These are phyloP conservation scores for Gobius niger DNA, from an alignment of 2,113 vertebrate genomes.

Conservation along the genomic window DNA sequence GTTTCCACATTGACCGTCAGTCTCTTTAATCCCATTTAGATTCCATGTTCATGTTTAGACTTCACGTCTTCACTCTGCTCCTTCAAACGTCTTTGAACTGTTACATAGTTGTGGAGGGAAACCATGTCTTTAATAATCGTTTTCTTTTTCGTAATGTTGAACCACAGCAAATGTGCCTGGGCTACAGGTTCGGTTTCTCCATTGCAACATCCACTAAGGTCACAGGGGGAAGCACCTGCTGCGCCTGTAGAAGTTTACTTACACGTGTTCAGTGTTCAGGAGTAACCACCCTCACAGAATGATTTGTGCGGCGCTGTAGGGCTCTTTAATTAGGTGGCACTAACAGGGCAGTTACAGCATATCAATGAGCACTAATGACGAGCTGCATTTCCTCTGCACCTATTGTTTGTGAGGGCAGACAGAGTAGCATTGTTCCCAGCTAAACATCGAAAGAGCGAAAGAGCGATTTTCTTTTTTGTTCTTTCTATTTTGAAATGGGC, in stretches of 20 bases:
- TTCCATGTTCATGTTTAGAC: no score
- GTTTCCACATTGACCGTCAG: neutral
- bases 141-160: neutral
- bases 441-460: constrained; percentile 1
- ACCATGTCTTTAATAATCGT: neutral
- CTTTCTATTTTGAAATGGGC: constrained; percentile 27
- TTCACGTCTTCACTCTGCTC: no score
- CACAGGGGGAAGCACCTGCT: neutral
- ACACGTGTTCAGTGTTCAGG: neutral
- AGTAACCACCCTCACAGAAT: constrained; percentile 7
- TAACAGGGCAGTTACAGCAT: constrained; percentile 26
- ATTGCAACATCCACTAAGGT: neutral
- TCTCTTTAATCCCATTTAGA: neutral
- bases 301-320: constrained; percentile 32
- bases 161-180: neutral
- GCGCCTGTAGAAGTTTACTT: neutral
- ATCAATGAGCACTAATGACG: constrained; percentile 21
- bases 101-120: neutral
- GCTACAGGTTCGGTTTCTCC: neutral
- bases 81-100: no score
- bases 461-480: constrained; percentile 11
- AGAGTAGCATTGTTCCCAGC: constrained; percentile 18
- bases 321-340: constrained; percentile 29
- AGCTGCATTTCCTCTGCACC: constrained; percentile 1
- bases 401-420: constrained; percentile 9